Conservation (phyloP, 2,888 invertebrate genomes). For the Acleris cristana region DNA sequence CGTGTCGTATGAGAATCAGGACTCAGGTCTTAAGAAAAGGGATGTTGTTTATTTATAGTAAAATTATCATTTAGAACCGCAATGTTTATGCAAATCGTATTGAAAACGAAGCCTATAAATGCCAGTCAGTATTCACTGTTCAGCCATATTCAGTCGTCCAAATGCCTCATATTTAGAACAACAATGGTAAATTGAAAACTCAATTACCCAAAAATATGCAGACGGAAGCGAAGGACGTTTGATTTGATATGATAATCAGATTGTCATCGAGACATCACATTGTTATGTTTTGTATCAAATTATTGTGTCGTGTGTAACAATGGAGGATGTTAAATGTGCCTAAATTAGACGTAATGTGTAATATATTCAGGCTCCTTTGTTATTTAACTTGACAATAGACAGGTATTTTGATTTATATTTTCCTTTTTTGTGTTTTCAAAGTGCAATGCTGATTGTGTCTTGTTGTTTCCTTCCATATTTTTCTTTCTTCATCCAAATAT, state of each 20-base stretch:
- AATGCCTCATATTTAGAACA: constrained; percentile 8
- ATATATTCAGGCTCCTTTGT: constrained; percentile 14
- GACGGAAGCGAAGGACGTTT: constrained; percentile 18
- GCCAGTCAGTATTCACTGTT: constrained; percentile 3
- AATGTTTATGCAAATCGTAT: too few species aligned
- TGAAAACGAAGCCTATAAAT: neutral
- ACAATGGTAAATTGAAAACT: constrained; percentile 27
- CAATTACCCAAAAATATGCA: constrained; percentile 21
- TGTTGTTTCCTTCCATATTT: too few species aligned
- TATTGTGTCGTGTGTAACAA: constrained; percentile 24
- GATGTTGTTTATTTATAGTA: too few species aligned
- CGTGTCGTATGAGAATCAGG: too few species aligned
- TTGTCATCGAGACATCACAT: constrained; percentile 31
- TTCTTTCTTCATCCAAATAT: too few species aligned
- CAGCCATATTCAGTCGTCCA: neutral
- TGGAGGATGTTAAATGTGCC: constrained; percentile 27
- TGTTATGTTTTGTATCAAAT: constrained; percentile 22
- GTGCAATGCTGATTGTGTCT: neutral
- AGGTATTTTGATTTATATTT: neutral
- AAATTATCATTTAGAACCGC: too few species aligned
- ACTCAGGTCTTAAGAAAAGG: too few species aligned
- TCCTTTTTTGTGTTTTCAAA: constrained; percentile 17
- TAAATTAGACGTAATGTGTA: constrained; percentile 29
- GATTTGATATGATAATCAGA: constrained; percentile 34
- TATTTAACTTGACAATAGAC: constrained; percentile 22